Evolutionary conservation across 2,113 vertebrate species (phyloP).

Genomic region (Malurus cyaneus): DNA sequence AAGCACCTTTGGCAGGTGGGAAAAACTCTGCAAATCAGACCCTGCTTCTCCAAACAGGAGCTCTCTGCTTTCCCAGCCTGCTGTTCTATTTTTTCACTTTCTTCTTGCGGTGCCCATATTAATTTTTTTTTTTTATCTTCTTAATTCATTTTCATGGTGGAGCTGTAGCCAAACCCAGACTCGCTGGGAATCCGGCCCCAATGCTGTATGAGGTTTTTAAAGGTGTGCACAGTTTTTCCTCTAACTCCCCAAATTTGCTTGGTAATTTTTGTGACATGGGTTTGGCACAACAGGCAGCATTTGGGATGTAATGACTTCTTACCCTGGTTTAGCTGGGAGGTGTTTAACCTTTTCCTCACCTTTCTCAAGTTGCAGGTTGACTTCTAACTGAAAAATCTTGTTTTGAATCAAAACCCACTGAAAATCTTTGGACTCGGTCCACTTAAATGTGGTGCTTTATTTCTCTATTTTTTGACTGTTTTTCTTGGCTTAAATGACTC

Average conservation of each 20-base stretch:
- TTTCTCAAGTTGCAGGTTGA: background rate
- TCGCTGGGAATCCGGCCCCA: background rate
- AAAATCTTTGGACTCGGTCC: background rate
- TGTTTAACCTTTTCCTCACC: background rate
- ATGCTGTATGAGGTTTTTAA: background rate
- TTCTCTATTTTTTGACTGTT: background rate
- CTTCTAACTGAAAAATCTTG: background rate
- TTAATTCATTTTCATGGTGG: background rate
- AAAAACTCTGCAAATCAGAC: background rate
- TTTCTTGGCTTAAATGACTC: constrained; percentile 43
- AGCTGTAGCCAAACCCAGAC: background rate
- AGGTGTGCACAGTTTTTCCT: background rate
- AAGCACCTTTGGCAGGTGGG: constrained; percentile 18
- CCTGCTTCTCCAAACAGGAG: background rate
- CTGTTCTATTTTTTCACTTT: background rate
- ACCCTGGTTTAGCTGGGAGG: background rate
- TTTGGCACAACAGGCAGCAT: background rate
- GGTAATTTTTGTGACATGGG: background rate
- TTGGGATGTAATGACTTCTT: background rate
- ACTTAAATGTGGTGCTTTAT: background rate
- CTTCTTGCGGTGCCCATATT: background rate
- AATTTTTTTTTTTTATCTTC: background rate
- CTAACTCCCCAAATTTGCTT: background rate
- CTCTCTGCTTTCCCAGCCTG: background rate
- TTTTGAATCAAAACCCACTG: background rate